Conservation (phyloP, 2,797 vertebrate species). For the Takifugu ocellatus region DNA sequence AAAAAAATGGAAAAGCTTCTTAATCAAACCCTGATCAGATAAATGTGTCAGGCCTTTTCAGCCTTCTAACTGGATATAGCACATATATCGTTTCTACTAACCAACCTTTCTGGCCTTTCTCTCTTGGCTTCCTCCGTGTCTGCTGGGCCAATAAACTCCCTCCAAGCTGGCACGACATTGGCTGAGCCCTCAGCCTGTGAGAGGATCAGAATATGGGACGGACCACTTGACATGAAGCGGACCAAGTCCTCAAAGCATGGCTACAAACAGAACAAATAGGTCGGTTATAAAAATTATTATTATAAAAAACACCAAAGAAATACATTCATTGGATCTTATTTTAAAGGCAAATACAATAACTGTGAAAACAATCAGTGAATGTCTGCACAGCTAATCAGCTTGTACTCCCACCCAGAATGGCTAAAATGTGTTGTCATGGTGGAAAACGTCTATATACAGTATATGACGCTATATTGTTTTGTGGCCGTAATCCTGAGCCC, state of each 20-base stretch:
- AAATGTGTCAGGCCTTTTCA: slow-evolving; percentile 3
- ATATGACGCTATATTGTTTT: neutral
- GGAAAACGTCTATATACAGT: no score
- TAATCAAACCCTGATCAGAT: slow-evolving; percentile 1
- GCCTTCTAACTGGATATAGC: slow-evolving; percentile 3
- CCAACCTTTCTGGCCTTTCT: slow-evolving; percentile 81
- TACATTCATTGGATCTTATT: neutral
- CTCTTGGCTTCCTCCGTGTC: slow-evolving; percentile 78
- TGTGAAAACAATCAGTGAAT: no score
- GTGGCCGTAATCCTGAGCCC: neutral
- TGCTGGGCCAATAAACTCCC: slow-evolving; percentile 80
- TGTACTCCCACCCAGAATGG: neutral
- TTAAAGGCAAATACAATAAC: neutral
- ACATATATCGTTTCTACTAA: slow-evolving; percentile 31
- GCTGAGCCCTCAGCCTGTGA: slow-evolving; percentile 69
- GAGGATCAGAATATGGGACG: slow-evolving; percentile 80
- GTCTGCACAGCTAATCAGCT: no score
- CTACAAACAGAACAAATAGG: slow-evolving; percentile 55
- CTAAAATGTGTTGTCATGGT: neutral
- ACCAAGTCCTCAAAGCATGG: slow-evolving; percentile 80
- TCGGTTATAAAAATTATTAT: no score
- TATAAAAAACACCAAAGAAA: no score
- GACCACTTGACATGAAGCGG: slow-evolving; percentile 84
- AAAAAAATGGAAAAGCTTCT: slow-evolving; percentile 4
- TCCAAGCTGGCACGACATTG: slow-evolving; percentile 78